Base-by-base conservation (phyloP, 2,113 vertebrate genomes). In the Peromyscus leucopus region DNA sequence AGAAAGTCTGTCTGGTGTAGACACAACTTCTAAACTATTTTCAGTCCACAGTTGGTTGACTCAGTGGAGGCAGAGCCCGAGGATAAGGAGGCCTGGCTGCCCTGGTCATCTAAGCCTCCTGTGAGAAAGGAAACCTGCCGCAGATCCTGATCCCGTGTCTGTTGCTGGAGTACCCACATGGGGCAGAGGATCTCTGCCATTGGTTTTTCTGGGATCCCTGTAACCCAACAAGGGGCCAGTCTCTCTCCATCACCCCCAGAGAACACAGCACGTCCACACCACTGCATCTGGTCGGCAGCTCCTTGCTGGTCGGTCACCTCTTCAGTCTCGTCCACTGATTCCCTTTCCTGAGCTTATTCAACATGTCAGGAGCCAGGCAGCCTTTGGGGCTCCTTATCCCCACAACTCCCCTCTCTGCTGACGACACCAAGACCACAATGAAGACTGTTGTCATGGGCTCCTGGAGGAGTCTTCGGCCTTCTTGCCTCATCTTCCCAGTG, bases 381-480 rank as follows among this genome's bases (percentile, higher is more conserved):
- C 1, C 39, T 31, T 59, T 92, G 24, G 13, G 36, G 75, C n/a
- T 71, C n/a, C 89, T 85, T 69, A 65, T 22, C 57, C 21, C 57
- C 0, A 2, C 28, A 1, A 21, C 80, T 88, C 39, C 87, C 88
- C 89, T 82, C 89, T 79, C 82, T 91, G 72, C 39, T 65, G 33
- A 59, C 95, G 76, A 8, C 59, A 24, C 61, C 83, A 74, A 89
- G 46, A 24, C 22, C 69, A 61, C 33, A 7, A 84, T 0, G 15
- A 65, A 55, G 39, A 79, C 17, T 5, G 22, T 6, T 61, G 48
- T 16, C 19, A 1, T 55, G 67, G 96, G 95, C n/a, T 94, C 48
- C 80, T 84, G 71, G 91, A 89, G 76, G 86, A 92, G 91, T 84
- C 92, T 55, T 95, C 24, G 94, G 86, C 63, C 88, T 92, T 42